Percentiles rank a stretch among this genome's conserved stretches.
Evolutionary conservation across 2,113 vertebrate genomes (phyloP).

Genomic region (Mirza zaza): DNA sequence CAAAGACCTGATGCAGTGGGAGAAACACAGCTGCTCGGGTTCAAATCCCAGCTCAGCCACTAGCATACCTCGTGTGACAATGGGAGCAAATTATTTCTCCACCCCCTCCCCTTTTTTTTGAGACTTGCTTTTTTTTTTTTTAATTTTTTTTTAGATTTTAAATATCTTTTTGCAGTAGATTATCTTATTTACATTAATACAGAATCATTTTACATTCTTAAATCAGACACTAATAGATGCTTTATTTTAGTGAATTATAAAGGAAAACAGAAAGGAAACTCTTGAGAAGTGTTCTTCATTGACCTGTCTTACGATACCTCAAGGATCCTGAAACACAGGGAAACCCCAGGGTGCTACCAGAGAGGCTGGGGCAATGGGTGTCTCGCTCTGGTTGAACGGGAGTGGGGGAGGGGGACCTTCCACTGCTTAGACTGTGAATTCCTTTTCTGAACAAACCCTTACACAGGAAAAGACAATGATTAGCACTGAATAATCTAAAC

Average conservation of each 20-base stretch:
- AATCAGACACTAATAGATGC: conserved; percentile 74
- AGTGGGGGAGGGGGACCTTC: neutral
- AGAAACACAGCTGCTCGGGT: neutral
- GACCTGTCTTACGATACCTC: conserved; percentile 5
- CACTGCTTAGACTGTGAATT: neutral
- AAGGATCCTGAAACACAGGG: conserved; percentile 18
- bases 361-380: neutral
- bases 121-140: too few relatives aligned
- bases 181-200: conserved; percentile 85
- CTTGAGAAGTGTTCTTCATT: conserved; percentile 53
- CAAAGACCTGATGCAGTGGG: neutral
- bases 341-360: neutral
- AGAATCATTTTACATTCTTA: conserved; percentile 82
- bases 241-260: conserved; percentile 80
- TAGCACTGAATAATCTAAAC: conserved; percentile 62
- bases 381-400: conserved; percentile 33
- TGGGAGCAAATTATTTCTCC: neutral
- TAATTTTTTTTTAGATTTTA: conserved; percentile 72
- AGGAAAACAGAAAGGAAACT: conserved; percentile 52
- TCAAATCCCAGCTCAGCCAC: neutral
- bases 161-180: conserved; percentile 82
- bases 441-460: conserved; percentile 40
- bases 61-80: neutral
- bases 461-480: conserved; percentile 46
- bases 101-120: too few relatives aligned